Evolutionary conservation across 2,797 vertebrate genomes (phyloP).

Genomic region (Enoplosus armatus): DNA sequence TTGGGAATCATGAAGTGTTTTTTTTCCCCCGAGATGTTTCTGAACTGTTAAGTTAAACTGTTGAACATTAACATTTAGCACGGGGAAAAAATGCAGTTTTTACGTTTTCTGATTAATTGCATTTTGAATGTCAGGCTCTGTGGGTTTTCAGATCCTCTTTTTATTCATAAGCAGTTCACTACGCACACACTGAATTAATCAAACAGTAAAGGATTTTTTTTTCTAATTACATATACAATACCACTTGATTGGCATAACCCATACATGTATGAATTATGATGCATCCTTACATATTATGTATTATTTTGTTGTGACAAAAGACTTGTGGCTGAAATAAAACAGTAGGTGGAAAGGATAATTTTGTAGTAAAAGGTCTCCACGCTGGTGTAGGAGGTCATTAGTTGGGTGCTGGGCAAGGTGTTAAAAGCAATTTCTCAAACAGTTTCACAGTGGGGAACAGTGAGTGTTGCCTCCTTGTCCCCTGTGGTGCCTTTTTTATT

Average conservation of each 20-base stretch:
- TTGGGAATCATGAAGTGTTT: background rate
- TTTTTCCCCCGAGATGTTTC: background rate
- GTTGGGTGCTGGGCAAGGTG: conserved; percentile 44
- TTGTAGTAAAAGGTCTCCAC: conserved; percentile 37
- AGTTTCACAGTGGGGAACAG: conserved; percentile 41
- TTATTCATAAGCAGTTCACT: background rate
- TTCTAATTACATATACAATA: background rate
- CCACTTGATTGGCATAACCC: background rate
- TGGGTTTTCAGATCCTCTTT: background rate
- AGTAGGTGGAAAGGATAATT: conserved; percentile 33
- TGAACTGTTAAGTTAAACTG: background rate
- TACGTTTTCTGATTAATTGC: background rate
- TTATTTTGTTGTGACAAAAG: background rate
- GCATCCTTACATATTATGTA: background rate
- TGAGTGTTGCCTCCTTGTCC: conserved; percentile 45
- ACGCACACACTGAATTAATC: background rate
- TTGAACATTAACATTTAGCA: background rate
- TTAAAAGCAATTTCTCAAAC: conserved; percentile 67
- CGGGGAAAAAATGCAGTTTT: background rate
- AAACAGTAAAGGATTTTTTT: background rate
- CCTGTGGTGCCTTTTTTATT: conserved; percentile 45
- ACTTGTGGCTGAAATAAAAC: background rate
- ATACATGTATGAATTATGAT: background rate
- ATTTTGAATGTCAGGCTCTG: background rate
- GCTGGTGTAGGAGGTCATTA: conserved; percentile 41